Percentiles rank a stretch among this genome's conserved stretches.
Evolutionary conservation across 1,140 invertebrate species (phyloP).

Genomic region (Drosophila parvula): DNA sequence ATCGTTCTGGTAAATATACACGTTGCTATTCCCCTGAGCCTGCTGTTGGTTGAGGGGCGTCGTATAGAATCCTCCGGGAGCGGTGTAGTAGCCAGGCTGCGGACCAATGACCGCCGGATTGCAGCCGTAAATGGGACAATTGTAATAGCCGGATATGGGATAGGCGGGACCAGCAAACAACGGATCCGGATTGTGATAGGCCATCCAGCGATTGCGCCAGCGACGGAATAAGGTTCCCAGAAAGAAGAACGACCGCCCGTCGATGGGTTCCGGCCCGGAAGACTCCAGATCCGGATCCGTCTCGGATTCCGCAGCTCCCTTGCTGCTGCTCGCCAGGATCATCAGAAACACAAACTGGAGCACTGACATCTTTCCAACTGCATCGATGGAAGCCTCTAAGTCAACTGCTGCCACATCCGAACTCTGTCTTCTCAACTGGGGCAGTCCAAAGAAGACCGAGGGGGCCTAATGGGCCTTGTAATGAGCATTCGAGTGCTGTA

Average conservation of each 20-base stretch:
- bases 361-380: conserved; percentile 41
- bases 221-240: conserved; percentile 64
- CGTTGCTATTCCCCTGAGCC: conserved; percentile 69
- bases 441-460: background rate
- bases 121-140: conserved; percentile 62
- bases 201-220: conserved; percentile 70
- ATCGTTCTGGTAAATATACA: conserved; percentile 70
- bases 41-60: conserved; percentile 49
- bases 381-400: conserved; percentile 13
- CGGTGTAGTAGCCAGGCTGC: conserved; percentile 40
- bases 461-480: conserved; percentile 53
- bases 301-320: conserved; percentile 14
- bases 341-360: conserved; percentile 33
- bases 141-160: conserved; percentile 64
- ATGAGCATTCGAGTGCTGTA: conserved; percentile 30
- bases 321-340: conserved; percentile 14
- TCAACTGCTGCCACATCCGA: conserved; percentile 29
- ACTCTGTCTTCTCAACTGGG: background rate
- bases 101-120: conserved; percentile 57
- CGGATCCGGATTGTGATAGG: conserved; percentile 55
- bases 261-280: conserved; percentile 24
- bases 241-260: conserved; percentile 66
- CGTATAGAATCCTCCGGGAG: conserved; percentile 51
- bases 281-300: conserved; percentile 1
- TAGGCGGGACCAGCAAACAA: conserved; percentile 61